These are phyloP conservation scores for Drosophila rubida DNA, from an alignment of 2,888 invertebrate genomes.

Conservation along the genomic window DNA sequence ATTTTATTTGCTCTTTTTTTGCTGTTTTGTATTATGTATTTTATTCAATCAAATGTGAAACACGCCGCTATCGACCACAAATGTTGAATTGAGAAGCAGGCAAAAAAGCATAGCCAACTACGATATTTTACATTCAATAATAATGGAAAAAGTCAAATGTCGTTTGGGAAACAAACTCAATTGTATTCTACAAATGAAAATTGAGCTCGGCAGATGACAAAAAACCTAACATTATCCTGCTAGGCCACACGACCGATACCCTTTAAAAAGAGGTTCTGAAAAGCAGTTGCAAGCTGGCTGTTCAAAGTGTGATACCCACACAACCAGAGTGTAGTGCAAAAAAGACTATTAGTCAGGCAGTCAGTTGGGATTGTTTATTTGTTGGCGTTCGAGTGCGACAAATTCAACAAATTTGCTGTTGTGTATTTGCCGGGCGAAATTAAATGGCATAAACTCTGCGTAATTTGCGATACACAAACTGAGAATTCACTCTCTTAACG, in stretches of 20 bases:
- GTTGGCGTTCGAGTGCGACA: constrained; percentile 43
- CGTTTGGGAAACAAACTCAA: constrained; percentile 1
- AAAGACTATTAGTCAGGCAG: constrained; percentile 9
- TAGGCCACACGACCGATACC: background rate
- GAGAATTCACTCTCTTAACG: constrained; percentile 17
- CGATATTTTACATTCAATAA: background rate
- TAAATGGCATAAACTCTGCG: constrained; percentile 67
- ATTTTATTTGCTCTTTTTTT: background rate
- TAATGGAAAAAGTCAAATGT: background rate
- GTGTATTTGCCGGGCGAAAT: constrained; percentile 39
- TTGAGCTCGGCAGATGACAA: background rate
- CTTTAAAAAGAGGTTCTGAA: background rate
- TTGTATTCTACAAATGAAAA: constrained; percentile 22
- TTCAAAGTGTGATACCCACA: background rate
- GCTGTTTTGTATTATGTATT: too few species aligned
- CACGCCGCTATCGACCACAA: background rate
- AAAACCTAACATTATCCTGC: background rate
- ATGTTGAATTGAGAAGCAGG: background rate
- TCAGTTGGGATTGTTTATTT: constrained; percentile 29
- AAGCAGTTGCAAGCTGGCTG: background rate
- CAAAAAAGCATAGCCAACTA: background rate
- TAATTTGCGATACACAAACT: constrained; percentile 38
- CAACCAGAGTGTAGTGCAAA: constrained; percentile 18
- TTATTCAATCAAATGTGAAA: background rate
- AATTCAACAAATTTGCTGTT: constrained; percentile 23